Conservation (phyloP, 2,797 vertebrate genomes). For the Otolemur crassicaudatus region DNA sequence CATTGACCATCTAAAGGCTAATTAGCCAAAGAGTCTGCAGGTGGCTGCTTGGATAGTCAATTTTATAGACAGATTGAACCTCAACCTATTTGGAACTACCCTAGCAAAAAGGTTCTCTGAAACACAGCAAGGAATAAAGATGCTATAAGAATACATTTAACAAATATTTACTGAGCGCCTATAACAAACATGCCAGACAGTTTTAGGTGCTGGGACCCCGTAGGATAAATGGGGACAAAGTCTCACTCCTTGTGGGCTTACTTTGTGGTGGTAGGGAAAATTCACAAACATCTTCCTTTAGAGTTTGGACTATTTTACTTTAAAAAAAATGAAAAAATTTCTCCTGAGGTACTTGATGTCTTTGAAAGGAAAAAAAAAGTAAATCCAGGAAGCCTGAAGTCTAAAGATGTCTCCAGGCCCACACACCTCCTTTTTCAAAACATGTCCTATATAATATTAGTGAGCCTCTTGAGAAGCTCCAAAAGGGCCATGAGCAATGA, state of each 20-base stretch:
- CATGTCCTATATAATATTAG: not conserved
- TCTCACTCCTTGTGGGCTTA: not conserved
- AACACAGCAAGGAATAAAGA: not conserved
- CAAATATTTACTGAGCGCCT: not conserved
- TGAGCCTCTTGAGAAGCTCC: not conserved
- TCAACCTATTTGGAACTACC: not conserved
- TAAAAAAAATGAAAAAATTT: constrained; percentile 4
- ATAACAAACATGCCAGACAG: not conserved
- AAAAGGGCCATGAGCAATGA: not conserved
- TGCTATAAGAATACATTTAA: not conserved
- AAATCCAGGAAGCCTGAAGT: constrained; percentile 15
- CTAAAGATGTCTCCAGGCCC: not conserved
- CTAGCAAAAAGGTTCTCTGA: not conserved
- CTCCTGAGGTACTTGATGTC: not conserved
- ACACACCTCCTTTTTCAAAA: not conserved
- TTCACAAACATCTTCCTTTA: constrained; percentile 19
- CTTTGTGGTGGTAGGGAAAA: not conserved
- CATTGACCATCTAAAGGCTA: not conserved
- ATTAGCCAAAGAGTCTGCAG: not conserved
- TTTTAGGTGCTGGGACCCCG: not conserved
- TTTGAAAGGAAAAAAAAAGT: not conserved
- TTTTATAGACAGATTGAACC: not conserved
- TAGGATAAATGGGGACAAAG: not conserved
- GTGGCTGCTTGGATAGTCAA: not conserved
- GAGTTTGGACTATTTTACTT: constrained; percentile 11